phyloP scores from a whole-genome alignment of 1,140 invertebrate genomes.

The Trachelipus rathkii region DNA sequence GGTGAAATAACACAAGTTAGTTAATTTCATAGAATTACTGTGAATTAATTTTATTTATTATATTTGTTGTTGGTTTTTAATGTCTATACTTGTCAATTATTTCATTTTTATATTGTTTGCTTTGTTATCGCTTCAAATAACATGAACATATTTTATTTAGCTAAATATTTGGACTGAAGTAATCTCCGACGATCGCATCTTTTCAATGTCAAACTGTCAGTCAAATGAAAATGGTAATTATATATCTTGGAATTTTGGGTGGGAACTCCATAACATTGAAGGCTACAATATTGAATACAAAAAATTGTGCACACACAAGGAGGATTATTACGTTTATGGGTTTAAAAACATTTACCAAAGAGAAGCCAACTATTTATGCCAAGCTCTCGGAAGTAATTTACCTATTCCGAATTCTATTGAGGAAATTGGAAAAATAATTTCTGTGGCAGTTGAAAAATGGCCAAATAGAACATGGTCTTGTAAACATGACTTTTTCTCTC shows the following conservation, averaged over 20 bases:
- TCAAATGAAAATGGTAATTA: conserved; percentile 4
- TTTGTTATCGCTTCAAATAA: too few relatives aligned
- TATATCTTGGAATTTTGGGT: conserved; percentile 18
- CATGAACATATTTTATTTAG: too few relatives aligned
- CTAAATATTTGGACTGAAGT: too few relatives aligned
- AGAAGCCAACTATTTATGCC: conserved; percentile 17
- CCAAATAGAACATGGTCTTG: not conserved
- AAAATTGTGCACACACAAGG: not conserved
- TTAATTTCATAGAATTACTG: too few relatives aligned
- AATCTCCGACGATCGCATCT: too few relatives aligned
- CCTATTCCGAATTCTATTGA: not conserved
- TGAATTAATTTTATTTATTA: too few relatives aligned
- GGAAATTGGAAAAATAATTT: not conserved
- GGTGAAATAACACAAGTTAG: not conserved
- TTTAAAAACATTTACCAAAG: conserved; percentile 3
- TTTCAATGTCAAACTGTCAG: too few relatives aligned
- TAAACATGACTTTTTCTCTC: not conserved
- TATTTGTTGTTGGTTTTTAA: too few relatives aligned
- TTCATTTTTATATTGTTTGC: too few relatives aligned
- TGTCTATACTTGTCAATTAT: too few relatives aligned
- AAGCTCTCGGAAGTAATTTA: conserved; percentile 11
- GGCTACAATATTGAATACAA: not conserved
- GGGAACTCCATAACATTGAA: not conserved
- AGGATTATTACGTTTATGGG: not conserved
- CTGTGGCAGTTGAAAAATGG: too few relatives aligned